Evolutionary conservation across 30 jellyfish, hydroid and myxozoan genomes (phyloP).

Genomic region (Pseudorhiza aurosa): DNA sequence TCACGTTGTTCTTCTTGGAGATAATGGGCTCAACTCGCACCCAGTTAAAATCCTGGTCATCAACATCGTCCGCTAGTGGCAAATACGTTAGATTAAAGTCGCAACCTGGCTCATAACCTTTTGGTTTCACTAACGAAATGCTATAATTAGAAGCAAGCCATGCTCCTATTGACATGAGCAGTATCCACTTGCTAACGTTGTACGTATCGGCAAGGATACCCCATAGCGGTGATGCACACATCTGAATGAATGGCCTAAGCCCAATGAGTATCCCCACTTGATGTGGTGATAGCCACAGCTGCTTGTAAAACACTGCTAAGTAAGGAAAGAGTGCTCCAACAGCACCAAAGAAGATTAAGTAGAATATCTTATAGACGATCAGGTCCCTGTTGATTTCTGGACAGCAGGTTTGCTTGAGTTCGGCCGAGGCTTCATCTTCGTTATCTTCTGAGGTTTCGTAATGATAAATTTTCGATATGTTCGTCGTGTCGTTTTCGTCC

Average conservation of each 20-base stretch:
- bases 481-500: slow-evolving; percentile 45
- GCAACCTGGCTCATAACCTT: slow-evolving; percentile 79
- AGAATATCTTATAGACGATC: slow-evolving; percentile 76
- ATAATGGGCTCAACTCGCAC: slow-evolving; percentile 46
- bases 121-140: slow-evolving; percentile 80
- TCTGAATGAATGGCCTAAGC: slow-evolving; percentile 95
- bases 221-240: slow-evolving; percentile 98
- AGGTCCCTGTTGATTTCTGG: slow-evolving; percentile 63
- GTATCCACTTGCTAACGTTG: slow-evolving; percentile 77
- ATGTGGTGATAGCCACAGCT: slow-evolving; percentile 92
- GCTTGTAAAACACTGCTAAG: slow-evolving; percentile 94
- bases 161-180: slow-evolving; percentile 88
- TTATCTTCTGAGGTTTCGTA: slow-evolving; percentile 66
- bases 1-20: slow-evolving; percentile 54
- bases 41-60: slow-evolving; percentile 60
- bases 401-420: slow-evolving; percentile 38
- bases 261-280: slow-evolving; percentile 98
- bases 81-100: slow-evolving; percentile 51
- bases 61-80: slow-evolving; percentile 58
- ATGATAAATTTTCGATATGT: slow-evolving; percentile 29
- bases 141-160: slow-evolving; percentile 96
- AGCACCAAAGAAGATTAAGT: slow-evolving; percentile 93
- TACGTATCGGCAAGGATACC: slow-evolving; percentile 96
- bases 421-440: slow-evolving; percentile 9
- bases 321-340: slow-evolving; percentile 96